Percentiles rank a stretch among this genome's conserved stretches.
These are phyloP conservation scores for Gisinianus flammeolus DNA, from an alignment of 2,888 invertebrate species.

Conservation along the genomic window DNA sequence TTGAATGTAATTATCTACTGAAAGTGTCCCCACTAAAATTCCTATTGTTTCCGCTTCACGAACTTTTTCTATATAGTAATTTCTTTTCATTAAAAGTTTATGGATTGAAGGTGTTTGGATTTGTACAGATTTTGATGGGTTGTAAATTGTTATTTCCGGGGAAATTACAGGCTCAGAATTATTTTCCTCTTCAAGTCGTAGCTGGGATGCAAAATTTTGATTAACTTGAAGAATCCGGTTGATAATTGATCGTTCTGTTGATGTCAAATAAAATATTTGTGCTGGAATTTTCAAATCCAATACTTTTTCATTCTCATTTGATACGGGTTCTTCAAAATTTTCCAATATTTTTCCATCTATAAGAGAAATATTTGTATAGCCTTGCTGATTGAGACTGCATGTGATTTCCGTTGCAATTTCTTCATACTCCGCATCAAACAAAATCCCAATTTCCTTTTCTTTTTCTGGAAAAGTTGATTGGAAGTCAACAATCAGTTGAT, in stretches of 20 bases:
- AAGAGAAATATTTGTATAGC: conserved; percentile 39
- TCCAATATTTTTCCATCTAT: conserved; percentile 33
- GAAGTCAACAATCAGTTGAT: conserved; percentile 56
- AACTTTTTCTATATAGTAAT: conserved; percentile 85
- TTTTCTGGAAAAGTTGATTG: conserved; percentile 41
- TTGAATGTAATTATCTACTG: conserved; percentile 77
- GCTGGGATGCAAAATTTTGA: conserved; percentile 68
- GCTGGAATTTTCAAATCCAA: conserved; percentile 4
- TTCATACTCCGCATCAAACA: conserved; percentile 62
- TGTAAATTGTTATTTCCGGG: conserved; percentile 61
- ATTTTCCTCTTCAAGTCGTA: neutral
- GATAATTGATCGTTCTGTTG: conserved; percentile 36
- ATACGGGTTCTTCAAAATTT: conserved; percentile 29
- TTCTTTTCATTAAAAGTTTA: conserved; percentile 76
- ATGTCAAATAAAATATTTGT: conserved; percentile 36
- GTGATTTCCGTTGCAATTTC: conserved; percentile 54
- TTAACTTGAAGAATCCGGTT: conserved; percentile 60
- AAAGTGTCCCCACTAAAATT: conserved; percentile 88
- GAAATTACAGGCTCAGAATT: conserved; percentile 59
- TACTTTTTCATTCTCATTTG: neutral
- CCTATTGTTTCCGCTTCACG: conserved; percentile 88
- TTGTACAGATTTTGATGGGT: conserved; percentile 60
- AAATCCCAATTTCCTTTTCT: conserved; percentile 60
- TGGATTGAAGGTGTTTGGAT: conserved; percentile 61
- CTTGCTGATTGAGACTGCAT: neutral